phyloP scores from a whole-genome alignment of 1,140 invertebrate species.

The Drosophila oshimai region DNA sequence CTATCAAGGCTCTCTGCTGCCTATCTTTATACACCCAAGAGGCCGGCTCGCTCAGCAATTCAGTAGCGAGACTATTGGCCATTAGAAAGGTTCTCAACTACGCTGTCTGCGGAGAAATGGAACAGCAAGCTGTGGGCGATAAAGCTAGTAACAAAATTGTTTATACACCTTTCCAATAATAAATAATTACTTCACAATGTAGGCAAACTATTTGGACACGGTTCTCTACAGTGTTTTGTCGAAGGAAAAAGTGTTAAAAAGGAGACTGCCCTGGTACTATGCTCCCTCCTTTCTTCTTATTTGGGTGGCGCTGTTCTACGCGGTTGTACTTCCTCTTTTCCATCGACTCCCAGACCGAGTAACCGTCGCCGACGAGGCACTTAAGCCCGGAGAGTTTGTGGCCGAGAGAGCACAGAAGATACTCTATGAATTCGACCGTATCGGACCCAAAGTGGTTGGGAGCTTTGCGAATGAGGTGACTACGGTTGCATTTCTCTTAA shows the following conservation, averaged over 20 bases:
- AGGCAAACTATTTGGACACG: constrained; percentile 10
- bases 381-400: constrained; percentile 50
- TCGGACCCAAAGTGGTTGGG: constrained; percentile 87
- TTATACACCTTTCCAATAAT: not conserved
- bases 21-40: constrained; percentile 10
- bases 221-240: constrained; percentile 18
- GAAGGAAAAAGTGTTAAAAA: not conserved
- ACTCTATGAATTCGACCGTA: constrained; percentile 86
- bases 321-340: constrained; percentile 57
- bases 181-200: not conserved
- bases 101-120: not conserved
- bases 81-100: constrained; percentile 3
- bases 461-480: constrained; percentile 87
- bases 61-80: not conserved
- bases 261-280: constrained; percentile 38
- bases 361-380: constrained; percentile 33
- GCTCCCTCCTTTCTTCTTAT: constrained; percentile 55
- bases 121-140: not conserved
- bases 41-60: not conserved
- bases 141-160: constrained; percentile 21
- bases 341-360: constrained; percentile 48
- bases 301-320: constrained; percentile 65
- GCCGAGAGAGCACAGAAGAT: constrained; percentile 74
- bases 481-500: constrained; percentile 84
- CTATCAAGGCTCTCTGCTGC: not conserved